A percentile compares a stretch with the other conserved stretches of the same genome.
These are phyloP conservation scores for Numenius arquata DNA, from an alignment of 2,113 vertebrate species.

Conservation along the genomic window DNA sequence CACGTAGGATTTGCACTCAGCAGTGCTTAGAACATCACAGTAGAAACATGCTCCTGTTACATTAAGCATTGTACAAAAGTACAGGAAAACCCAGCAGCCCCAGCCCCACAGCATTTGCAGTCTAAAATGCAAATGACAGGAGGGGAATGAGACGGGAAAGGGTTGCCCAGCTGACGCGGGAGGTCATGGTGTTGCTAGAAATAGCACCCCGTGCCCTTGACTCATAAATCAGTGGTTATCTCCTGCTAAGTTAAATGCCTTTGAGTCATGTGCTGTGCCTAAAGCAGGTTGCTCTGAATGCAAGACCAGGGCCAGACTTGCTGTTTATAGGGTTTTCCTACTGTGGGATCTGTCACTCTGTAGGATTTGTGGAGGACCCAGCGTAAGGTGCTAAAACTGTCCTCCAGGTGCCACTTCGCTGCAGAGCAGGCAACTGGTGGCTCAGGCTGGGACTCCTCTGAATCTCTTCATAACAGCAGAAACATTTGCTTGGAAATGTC, in stretches of 20 bases:
- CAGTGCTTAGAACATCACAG: background rate
- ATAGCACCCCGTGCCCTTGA: background rate
- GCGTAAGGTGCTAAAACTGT: background rate
- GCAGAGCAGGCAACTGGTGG: background rate
- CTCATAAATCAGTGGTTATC: conserved; percentile 4
- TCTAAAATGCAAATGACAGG: background rate
- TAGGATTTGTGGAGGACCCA: background rate
- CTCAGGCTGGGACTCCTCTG: background rate
- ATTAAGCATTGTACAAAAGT: background rate
- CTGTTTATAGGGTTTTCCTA: background rate
- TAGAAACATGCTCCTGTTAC: background rate
- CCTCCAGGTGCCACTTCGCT: background rate
- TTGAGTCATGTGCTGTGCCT: background rate
- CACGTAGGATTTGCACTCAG: background rate
- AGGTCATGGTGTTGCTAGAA: background rate
- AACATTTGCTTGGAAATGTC: background rate
- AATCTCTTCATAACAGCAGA: background rate
- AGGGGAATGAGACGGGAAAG: background rate
- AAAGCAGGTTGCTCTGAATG: background rate
- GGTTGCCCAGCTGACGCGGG: background rate
- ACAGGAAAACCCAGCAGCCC: background rate
- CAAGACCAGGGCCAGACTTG: background rate
- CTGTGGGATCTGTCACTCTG: background rate
- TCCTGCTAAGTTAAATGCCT: background rate
- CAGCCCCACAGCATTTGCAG: background rate